Percentiles rank a stretch among this genome's conserved stretches.
phyloP scores from a whole-genome alignment of 2,113 vertebrate genomes.

The Ramphastos sulfuratus region DNA sequence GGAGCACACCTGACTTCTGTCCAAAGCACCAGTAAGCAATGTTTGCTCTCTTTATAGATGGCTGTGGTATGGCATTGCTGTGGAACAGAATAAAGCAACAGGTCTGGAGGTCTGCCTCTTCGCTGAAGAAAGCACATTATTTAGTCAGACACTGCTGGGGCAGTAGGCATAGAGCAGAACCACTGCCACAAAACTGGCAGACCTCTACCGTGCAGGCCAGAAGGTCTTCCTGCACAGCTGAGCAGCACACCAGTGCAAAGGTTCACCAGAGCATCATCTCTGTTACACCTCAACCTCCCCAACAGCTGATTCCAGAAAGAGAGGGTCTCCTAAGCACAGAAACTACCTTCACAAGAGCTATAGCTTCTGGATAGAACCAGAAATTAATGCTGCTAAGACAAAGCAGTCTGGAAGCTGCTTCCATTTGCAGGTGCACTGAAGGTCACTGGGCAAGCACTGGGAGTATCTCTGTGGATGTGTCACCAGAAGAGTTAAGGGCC shows the following conservation, averaged over 20 bases:
- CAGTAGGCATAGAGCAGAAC: not conserved
- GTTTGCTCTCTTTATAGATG: not conserved
- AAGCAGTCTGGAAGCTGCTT: not conserved
- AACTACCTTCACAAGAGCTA: not conserved
- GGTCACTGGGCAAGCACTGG: not conserved
- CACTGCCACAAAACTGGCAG: not conserved
- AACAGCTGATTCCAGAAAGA: not conserved
- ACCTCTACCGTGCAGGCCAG: not conserved
- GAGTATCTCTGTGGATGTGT: rapidly evolving
- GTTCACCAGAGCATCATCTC: not conserved
- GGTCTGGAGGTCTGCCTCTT: not conserved
- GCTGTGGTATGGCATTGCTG: not conserved
- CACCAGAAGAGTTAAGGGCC: not conserved
- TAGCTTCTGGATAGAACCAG: not conserved
- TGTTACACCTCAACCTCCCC: not conserved
- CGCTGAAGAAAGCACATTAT: not conserved
- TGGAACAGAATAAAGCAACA: not conserved
- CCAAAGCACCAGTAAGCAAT: not conserved
- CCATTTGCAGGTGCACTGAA: not conserved
- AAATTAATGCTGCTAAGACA: not conserved
- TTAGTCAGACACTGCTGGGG: not conserved
- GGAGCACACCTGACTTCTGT: not conserved
- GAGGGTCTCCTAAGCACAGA: not conserved
- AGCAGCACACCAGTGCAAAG: not conserved
- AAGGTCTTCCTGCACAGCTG: not conserved